Percentiles rank a stretch among this genome's conserved stretches.
phyloP scores from a whole-genome alignment of 2,888 invertebrate genomes.

The Dasysyrphus albostriatus region DNA sequence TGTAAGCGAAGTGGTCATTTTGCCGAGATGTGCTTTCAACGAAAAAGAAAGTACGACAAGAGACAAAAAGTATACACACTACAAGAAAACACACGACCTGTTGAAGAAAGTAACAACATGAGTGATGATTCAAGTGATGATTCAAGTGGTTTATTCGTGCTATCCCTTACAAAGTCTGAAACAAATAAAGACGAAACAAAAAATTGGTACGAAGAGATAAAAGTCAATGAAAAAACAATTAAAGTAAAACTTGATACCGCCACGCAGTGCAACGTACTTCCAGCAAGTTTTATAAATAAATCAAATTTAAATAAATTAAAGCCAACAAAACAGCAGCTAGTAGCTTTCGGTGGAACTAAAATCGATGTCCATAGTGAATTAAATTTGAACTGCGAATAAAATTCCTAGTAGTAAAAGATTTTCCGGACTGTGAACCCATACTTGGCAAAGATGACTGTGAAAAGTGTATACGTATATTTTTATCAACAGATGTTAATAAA shows the following conservation, averaged over 20 bases:
- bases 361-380: not conserved
- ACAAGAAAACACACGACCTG: not conserved
- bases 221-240: not conserved
- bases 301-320: not conserved
- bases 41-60: not conserved
- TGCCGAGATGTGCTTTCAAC: constrained; percentile 16
- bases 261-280: not conserved
- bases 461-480: too few species aligned
- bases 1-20: constrained; percentile 18
- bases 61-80: not conserved
- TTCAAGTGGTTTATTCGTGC: constrained; percentile 21
- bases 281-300: not conserved
- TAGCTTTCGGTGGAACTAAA: not conserved
- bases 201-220: not conserved
- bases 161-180: not conserved
- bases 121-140: too few species aligned
- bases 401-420: too few species aligned
- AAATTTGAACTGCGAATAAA: too few species aligned
- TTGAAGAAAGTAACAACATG: not conserved
- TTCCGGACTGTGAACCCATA: too few species aligned
- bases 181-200: not conserved
- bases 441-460: too few species aligned
- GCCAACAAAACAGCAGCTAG: not conserved
- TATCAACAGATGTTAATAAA: constrained; percentile 66
- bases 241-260: not conserved